Base-by-base conservation (phyloP, 2,888 invertebrate species). In the Suillia variegata region DNA sequence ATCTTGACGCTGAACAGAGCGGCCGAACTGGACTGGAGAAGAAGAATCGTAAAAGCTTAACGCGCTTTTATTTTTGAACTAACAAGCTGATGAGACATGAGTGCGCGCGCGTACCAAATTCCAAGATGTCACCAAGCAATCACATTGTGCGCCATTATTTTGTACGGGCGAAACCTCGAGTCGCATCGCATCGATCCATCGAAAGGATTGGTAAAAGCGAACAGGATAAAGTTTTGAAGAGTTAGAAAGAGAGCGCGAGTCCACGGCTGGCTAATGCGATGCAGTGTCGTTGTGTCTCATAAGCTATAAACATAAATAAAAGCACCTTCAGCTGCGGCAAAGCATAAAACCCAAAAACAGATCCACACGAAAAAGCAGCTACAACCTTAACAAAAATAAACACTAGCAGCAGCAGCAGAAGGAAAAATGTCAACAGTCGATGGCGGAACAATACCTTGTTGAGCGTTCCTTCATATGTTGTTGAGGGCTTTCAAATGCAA, bases 71-170 rank as follows among this genome's bases (percentile, higher is more conserved):
- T 5, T 38, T 38, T 38, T n/a, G 38, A 5, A 22, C 75, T 70
- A 77, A 76, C 75, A 77, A 76, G 77, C 77, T 76, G 76, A 76
- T 76, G 77, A 76, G 77, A 73, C 77, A 74, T 71, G 71, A 71
- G 70, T 70, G 72, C 74, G 77, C 77, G 77, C 76, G 77, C 72
- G 76, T 75, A 71, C 73, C 68, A 70, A 78, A 77, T 77, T 75
- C 79, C 78, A 69, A 78, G 68, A 76, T 76, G 77, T 78, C 79
- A 77, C 69, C 71, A 67, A 65, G 70, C 74, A 74, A 77, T 77
- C 78, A 77, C 76, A 74, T 74, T 75, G 73, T 75, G 70, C 74
- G 75, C 73, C 73, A 75, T 75, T 75, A 75, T 75, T 67, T 66
- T n/a, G n/a, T n/a, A n/a, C 56, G 38, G 38, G 4, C n/a, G 3